These are phyloP conservation scores for Nymphicus hollandicus DNA, from an alignment of 2,113 vertebrate species.

Conservation along the genomic window DNA sequence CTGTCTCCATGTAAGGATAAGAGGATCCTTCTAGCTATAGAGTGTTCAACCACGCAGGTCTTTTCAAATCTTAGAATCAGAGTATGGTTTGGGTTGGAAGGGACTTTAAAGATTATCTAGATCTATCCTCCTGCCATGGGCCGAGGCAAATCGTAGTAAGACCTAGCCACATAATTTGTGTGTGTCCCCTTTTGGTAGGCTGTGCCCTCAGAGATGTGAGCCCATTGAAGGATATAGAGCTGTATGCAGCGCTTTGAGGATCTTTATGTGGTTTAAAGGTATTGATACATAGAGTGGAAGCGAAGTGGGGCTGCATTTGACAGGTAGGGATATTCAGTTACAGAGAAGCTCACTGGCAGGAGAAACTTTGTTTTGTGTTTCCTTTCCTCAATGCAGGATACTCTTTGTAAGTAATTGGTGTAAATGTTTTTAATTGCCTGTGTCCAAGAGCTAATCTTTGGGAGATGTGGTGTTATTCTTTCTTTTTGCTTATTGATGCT, in stretches of 20 bases:
- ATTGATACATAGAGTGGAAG: background rate
- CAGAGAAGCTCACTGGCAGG: background rate
- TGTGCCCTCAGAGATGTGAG: background rate
- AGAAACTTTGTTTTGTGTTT: background rate
- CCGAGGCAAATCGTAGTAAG: background rate
- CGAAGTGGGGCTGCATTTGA: background rate
- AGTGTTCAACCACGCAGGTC: fast-evolving
- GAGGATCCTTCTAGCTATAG: background rate
- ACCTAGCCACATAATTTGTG: background rate
- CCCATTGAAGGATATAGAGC: background rate
- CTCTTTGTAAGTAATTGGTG: background rate
- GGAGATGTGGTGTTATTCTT: background rate
- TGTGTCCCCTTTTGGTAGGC: background rate
- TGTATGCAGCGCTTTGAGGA: background rate
- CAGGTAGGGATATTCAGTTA: background rate
- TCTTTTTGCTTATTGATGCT: background rate
- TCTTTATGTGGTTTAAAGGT: background rate
- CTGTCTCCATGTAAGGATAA: background rate
- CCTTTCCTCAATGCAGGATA: background rate
- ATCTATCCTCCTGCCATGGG: background rate
- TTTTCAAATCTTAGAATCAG: background rate
- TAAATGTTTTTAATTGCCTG: background rate
- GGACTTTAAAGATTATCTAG: background rate
- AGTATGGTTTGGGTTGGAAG: background rate
- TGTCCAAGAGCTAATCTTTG: background rate